Base-by-base conservation (phyloP, 2,113 vertebrate genomes). In the Columbina picui region DNA sequence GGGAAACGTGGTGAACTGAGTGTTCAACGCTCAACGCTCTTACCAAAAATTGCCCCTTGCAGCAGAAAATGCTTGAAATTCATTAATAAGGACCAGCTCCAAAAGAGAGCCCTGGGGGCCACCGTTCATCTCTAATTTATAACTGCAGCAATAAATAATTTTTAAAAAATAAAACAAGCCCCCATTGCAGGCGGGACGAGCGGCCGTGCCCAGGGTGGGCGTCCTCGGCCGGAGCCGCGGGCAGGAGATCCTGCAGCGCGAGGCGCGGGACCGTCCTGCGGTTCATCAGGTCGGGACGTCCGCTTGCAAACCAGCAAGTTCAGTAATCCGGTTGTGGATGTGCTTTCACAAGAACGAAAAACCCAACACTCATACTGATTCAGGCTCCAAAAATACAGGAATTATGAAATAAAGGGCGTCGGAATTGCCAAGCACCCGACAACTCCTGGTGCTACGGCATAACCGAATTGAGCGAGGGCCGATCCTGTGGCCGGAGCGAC, bases 101-200 rank as follows among this genome's bases (percentile, higher is more conserved):
- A 77, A 79, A 68, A 94, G 74, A 36, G 43, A 83, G 64, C 94
- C 70, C 79, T 22, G 12, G 89, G 84, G 82, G 53, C 87, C 88
- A 71, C 88, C 21, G 10, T 76, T 96, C 94, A 69, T 95, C 83
- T 97, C 89, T 97, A 87, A 95, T 86, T 96, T 94, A 90, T 87
- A 94, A 59, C 73, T 65, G 65, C 43, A 71, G 59, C 68, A 49
- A 75, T 96, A 93, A 97, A 96, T 96, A 94, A 97, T 92, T 91
- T 41, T 80, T 2, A 22, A 29, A 74, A 56, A 79, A 67, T 34
- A 25, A 25, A 18, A 16, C 38, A 55, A 7, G 21, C 32, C 59
- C 15, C 6, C 50, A 2, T 6, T 63, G 88, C 85, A 87, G 55
- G 74, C 84, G 30, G 67, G 52, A 5, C 43, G 39, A 56, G 81